Percentiles rank a stretch among this genome's conserved stretches.
Conservation (phyloP, 2,113 vertebrate species). For the Felis chaus region DNA sequence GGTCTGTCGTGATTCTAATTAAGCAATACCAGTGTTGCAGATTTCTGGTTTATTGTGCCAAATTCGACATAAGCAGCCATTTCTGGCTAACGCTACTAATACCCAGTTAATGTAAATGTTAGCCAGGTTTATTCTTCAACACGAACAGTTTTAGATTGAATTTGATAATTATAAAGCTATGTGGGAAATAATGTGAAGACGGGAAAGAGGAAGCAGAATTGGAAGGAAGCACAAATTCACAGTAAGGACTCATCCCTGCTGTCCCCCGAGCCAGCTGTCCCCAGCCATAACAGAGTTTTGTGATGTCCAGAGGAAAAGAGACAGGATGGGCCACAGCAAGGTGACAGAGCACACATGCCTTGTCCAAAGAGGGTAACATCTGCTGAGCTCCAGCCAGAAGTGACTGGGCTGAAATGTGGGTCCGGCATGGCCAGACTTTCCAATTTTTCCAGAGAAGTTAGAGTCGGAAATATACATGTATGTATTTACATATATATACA, state of each 20-base stretch:
- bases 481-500: too few relatives aligned
- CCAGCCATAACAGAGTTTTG: neutral
- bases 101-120: slow-evolving; percentile 20
- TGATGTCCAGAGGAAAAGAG: neutral
- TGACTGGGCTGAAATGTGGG: neutral
- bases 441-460: neutral
- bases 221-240: neutral
- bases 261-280: neutral
- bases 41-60: slow-evolving; percentile 41
- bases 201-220: neutral
- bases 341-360: fast-evolving
- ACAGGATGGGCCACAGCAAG: neutral
- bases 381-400: neutral
- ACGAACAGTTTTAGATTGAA: neutral
- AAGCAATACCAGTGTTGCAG: neutral
- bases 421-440: neutral
- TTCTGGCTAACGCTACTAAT: slow-evolving; percentile 1
- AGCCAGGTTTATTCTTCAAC: neutral
- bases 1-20: neutral
- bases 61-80: slow-evolving; percentile 14
- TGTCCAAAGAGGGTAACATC: fast-evolving
- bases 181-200: neutral
- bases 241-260: neutral
- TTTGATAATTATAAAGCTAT: neutral
- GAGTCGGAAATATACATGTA: neutral